Evolutionary conservation across 2,797 vertebrate species (phyloP), one percentile per base, ranked within the genome.

Genomic region (Rallus crepitans): DNA sequence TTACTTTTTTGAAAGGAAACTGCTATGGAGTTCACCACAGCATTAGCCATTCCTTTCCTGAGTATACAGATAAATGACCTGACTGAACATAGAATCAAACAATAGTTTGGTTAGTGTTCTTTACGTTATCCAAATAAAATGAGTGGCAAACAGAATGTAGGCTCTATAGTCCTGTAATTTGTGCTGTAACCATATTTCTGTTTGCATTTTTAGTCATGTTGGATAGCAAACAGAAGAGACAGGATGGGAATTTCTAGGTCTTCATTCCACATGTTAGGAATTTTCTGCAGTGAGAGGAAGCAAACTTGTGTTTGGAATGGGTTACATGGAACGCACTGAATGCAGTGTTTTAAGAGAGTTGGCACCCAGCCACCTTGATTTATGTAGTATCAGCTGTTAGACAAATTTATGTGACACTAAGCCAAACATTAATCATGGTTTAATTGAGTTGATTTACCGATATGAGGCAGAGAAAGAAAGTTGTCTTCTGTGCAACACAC

Each of bases 381-480:
- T 77, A 35, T n/a, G 63, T 76, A 68, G 40, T 90, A 84, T 93
- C 78, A 93, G 75, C 71, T 80, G 59, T 90, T 87, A 79, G 83
- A 82, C 48, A 96, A 94, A 92, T 96, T 71, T 69, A 21, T 63
- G 33, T 89, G 82, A 80, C 65, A 65, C 42, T 59, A 59, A 94
- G 56, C 39, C 59, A 93, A 94, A 77, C 63, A 57, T 96, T 78
- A 94, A 91, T 96, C 84, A 75, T 85, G 40, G 12, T 71, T 91
- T 87, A 95, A 91, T 94, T 94, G 80, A 78, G 30, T 55, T 65
- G 91, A 83, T 95, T 94, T 94, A 73, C 52, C 2, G 28, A 75
- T 91, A 83, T 15, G 39, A 90, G 45, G 35, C 47, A 77, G 40
- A 68, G 61, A 89, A 79, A 73, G 31, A 70, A 71, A 5, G 5